Conservation (phyloP, 2,797 vertebrate species). For the Lophotriccus pileatus region DNA sequence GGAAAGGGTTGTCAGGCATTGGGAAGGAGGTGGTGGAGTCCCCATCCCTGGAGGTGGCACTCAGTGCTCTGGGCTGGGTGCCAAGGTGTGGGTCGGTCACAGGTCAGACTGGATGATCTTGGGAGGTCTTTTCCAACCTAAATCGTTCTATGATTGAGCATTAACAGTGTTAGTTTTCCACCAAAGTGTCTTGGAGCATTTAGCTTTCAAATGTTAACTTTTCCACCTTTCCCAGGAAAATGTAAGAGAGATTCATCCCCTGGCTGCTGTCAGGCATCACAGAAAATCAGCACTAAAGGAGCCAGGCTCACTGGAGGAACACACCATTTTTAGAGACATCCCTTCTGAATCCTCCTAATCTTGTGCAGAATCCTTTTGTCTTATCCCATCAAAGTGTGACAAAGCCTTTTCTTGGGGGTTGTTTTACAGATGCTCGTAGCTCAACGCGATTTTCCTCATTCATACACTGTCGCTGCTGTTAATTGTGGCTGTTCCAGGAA, state of each 20-base stretch:
- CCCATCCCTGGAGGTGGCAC: background rate
- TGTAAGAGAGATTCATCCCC: background rate
- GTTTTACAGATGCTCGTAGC: background rate
- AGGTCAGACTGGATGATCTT: background rate
- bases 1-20: background rate
- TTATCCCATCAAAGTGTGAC: slow-evolving; percentile 16
- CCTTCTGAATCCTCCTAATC: slow-evolving; percentile 10
- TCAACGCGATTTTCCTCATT: rapidly evolving
- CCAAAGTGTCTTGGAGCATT: background rate
- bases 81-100: background rate
- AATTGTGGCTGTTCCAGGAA: background rate
- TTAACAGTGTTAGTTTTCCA: background rate
- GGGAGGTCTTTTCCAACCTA: background rate
- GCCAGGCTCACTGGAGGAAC: rapidly evolving
- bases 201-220: background rate
- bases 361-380: slow-evolving; percentile 16
- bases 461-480: rapidly evolving
- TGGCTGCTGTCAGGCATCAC: background rate
- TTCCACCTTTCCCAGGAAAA: background rate
- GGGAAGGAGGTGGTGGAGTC: background rate
- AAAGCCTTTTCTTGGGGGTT: background rate
- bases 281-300: background rate
- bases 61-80: background rate
- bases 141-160: background rate
- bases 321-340: background rate